phyloP scores from a whole-genome alignment of 2,797 vertebrate genomes.

The Brachymystax lenok region DNA sequence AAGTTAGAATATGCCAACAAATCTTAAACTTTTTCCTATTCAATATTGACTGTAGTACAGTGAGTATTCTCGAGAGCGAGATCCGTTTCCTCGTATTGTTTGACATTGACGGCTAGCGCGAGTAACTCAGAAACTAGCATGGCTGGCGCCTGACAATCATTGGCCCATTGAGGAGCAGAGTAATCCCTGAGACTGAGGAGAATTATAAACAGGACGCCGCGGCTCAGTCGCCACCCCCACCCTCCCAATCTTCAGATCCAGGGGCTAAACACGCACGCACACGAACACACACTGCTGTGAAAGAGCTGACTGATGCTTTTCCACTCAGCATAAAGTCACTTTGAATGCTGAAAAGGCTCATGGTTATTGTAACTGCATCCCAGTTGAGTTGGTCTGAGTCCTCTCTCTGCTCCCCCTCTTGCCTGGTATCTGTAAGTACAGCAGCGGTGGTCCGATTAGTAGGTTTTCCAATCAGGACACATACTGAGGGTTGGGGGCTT shows the following conservation, averaged over 20 bases:
- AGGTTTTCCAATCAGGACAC: neutral
- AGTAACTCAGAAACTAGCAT: neutral
- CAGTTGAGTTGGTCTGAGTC: neutral
- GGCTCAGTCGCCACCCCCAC: neutral
- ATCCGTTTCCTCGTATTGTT: neutral
- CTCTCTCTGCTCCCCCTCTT: neutral
- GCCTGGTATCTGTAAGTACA: neutral
- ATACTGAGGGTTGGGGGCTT: neutral
- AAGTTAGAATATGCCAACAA: too few species aligned
- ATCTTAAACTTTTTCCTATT: neutral
- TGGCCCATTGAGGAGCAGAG: neutral
- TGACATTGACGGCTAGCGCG: neutral
- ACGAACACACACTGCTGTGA: neutral
- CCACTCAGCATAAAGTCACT: neutral
- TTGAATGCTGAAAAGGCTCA: neutral
- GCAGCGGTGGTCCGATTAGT: neutral
- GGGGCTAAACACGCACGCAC: neutral
- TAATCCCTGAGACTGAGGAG: conserved; percentile 5
- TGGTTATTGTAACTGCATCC: neutral
- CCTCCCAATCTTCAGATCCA: neutral
- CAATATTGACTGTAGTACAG: neutral
- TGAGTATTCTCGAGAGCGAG: neutral
- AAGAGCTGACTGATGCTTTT: neutral
- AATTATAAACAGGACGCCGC: neutral
- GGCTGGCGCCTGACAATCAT: neutral